phyloP scores from a whole-genome alignment of 2,888 invertebrate genomes.

The Steinernema hermaphroditum region DNA sequence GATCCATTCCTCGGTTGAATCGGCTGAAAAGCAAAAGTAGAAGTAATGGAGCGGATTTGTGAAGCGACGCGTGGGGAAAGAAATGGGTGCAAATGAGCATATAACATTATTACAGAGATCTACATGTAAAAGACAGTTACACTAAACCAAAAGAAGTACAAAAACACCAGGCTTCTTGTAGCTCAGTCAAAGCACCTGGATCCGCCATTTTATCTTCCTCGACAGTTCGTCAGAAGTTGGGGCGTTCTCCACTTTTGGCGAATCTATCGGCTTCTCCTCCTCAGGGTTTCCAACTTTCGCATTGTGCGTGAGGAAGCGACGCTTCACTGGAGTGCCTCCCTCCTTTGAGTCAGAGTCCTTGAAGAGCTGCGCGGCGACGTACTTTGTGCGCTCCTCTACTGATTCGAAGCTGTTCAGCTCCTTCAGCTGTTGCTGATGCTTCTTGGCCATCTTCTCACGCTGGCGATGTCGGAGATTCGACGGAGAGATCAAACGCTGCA shows the following conservation, averaged over 20 bases:
- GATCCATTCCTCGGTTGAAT: slow-evolving; percentile 61
- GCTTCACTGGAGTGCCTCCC: neutral
- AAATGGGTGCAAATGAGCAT: too few relatives aligned
- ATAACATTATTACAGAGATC: too few relatives aligned
- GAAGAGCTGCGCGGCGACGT: neutral
- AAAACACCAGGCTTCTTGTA: too few relatives aligned
- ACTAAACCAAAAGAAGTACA: too few relatives aligned
- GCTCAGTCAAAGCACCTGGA: too few relatives aligned
- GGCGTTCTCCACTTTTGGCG: neutral
- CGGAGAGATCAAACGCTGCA: neutral
- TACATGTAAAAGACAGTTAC: too few relatives aligned
- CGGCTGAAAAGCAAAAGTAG: neutral
- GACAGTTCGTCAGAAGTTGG: neutral
- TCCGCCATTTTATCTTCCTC: neutral
- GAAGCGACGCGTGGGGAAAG: too few relatives aligned
- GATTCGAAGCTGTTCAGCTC: neutral
- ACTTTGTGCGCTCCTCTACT: neutral
- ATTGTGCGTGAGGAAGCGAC: neutral
- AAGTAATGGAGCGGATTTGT: too few relatives aligned
- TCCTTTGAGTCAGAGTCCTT: neutral
- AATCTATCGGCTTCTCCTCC: neutral
- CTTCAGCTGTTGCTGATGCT: neutral
- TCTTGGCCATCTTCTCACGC: neutral
- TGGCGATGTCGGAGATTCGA: neutral
- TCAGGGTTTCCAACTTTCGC: neutral